Evolutionary conservation across 2,888 invertebrate genomes (phyloP), one percentile per base, ranked within the genome.

Genomic region (Chloromyia formosa): DNA sequence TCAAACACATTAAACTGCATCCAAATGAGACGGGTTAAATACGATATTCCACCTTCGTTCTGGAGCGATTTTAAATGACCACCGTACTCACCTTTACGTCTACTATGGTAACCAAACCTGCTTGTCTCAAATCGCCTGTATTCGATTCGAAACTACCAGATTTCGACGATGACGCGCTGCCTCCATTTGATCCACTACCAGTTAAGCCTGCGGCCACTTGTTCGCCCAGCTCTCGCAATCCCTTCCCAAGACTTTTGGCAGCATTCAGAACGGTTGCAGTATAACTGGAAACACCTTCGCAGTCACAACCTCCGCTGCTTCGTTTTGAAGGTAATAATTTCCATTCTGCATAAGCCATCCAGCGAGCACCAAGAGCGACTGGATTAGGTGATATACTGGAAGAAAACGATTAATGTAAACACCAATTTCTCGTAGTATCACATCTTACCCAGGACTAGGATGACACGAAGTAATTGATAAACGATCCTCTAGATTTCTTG

Each of bases 201-300:
- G 95, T 93, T 66, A 97, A 85, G 81, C 95, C 96, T 80, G 93
- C 95, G 0, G 96, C 96, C 56, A 97, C 95, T 61, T 93, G 95
- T 86, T 97, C 97, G 14, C 97, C 94, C 76, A 97, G 87, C 75
- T 94, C 95, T 0, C 95, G 90, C 72, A 97, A 86, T 0, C 96
- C 96, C 84, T 96, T 95, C 75, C 96, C 94, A 49, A 97, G 88
- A 20, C 95, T 95, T 87, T 97, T 97, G 18, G 97, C 97, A 1
- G 96, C 97, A 86, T 96, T 95, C 10, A 98, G 89, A 72, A 97
- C 94, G 0, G 96, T 95, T 0, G 97, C 97, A 61, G 97, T 96
- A 80, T 94, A 94, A 83, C 94, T 94, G 82, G 94, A 91, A 14
- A 93, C 92, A 14, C 94, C 94, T 83, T 95, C 95, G 27, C 91